These are phyloP conservation scores for Tiliacea citrago DNA, from an alignment of 2,888 invertebrate species.

Conservation along the genomic window DNA sequence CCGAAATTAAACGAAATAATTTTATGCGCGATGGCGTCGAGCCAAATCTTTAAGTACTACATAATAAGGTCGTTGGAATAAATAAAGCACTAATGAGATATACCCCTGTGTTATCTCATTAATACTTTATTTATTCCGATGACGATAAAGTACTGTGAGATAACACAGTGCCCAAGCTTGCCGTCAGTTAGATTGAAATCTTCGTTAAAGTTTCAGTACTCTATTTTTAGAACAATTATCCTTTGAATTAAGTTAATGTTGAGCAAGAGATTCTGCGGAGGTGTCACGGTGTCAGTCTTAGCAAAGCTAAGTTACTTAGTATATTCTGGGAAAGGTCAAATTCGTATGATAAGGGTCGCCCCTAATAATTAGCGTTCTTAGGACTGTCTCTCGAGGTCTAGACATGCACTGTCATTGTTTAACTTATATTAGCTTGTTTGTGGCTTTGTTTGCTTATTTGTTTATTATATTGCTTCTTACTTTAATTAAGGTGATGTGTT, in stretches of 20 bases:
- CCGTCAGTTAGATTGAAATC: conserved; percentile 37
- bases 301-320: conserved; percentile 3
- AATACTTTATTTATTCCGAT: too few species aligned
- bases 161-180: conserved; percentile 30
- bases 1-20: conserved; percentile 62
- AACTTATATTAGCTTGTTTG: neutral
- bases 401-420: too few species aligned
- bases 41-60: conserved; percentile 62
- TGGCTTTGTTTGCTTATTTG: too few species aligned
- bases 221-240: conserved; percentile 36
- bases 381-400: conserved; percentile 16
- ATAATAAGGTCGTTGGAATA: conserved; percentile 60
- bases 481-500: too few species aligned
- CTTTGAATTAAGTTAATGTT: conserved; percentile 37
- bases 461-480: too few species aligned
- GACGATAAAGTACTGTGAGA: conserved; percentile 51
- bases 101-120: too few species aligned
- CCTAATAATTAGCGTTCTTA: conserved; percentile 27
- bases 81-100: conserved; percentile 29
- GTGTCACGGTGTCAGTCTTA: conserved; percentile 39
- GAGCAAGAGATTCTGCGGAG: conserved; percentile 21
- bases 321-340: conserved; percentile 41
- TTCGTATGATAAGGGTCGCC: conserved; percentile 19
- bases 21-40: conserved; percentile 58
- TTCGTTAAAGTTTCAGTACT: conserved; percentile 7